Evolutionary conservation across 1,140 invertebrate genomes (phyloP).

Genomic region (Orius laevigatus): DNA sequence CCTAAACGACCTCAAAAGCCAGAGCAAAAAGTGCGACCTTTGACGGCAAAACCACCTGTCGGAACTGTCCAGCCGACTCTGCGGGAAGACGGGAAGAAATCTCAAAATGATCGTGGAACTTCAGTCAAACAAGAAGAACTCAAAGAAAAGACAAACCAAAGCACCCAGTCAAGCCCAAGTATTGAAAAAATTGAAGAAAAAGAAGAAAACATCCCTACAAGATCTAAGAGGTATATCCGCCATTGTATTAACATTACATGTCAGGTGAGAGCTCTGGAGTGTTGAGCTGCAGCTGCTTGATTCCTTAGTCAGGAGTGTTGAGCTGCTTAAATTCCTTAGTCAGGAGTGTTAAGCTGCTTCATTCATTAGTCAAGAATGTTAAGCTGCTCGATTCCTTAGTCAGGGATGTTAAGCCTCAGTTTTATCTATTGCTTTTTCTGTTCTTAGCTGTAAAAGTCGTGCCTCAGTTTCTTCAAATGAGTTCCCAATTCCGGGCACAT

Average conservation of each 20-base stretch:
- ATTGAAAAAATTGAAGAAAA: too few relatives aligned
- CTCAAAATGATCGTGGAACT: conserved; percentile 20
- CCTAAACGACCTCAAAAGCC: conserved; percentile 12
- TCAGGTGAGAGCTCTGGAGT: too few relatives aligned
- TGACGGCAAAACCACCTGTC: conserved; percentile 32
- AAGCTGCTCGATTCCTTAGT: too few relatives aligned
- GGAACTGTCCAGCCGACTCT: conserved; percentile 38
- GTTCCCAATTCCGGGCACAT: conserved; percentile 21
- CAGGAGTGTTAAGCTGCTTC: too few relatives aligned
- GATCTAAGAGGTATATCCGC: background rate
- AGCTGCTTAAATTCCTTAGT: too few relatives aligned
- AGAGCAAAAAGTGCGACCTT: conserved; percentile 22
- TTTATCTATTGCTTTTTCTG: too few relatives aligned
- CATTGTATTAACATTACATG: too few relatives aligned
- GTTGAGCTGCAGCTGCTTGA: too few relatives aligned
- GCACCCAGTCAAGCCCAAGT: conserved; percentile 1
- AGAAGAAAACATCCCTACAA: too few relatives aligned
- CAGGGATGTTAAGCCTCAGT: too few relatives aligned
- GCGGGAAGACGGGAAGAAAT: conserved; percentile 21
- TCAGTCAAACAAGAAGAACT: background rate
- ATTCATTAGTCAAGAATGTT: too few relatives aligned
- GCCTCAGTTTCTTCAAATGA: background rate
- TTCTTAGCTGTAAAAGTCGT: background rate
- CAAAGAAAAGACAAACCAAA: background rate
- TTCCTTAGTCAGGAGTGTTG: too few relatives aligned